phyloP scores from a whole-genome alignment of 2,888 invertebrate species.

The Scaptomyza cyrtandrae region DNA sequence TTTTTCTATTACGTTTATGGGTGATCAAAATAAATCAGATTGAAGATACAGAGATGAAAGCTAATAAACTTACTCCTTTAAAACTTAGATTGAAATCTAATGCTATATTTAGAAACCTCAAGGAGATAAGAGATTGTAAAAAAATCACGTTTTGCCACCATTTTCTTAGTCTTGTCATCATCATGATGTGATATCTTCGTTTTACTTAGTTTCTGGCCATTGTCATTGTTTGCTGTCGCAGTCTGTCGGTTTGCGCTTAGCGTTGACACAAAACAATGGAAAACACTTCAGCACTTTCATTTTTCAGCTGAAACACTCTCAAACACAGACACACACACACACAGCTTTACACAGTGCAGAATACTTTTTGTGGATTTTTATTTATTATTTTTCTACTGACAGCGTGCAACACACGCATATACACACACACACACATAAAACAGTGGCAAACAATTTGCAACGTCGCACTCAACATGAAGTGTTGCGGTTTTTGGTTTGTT shows the following conservation, averaged over 20 bases:
- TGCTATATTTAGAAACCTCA: not conserved
- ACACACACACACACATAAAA: conserved; percentile 26
- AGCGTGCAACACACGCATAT: conserved; percentile 16
- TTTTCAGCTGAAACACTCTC: conserved; percentile 58
- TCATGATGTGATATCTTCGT: conserved; percentile 17
- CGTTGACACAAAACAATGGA: conserved; percentile 73
- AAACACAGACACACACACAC: conserved; percentile 26
- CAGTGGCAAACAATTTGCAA: conserved; percentile 68
- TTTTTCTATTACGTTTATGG: too few species aligned
- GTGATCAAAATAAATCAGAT: not conserved
- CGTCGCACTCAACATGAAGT: conserved; percentile 74
- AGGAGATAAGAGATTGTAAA: not conserved
- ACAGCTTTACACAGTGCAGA: conserved; percentile 25
- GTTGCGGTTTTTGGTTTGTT: conserved; percentile 57
- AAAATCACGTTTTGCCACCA: conserved; percentile 15
- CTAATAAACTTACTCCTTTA: not conserved
- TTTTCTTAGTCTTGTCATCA: conserved; percentile 20
- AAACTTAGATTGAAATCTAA: not conserved
- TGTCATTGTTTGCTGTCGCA: conserved; percentile 38
- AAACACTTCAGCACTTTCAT: conserved; percentile 77
- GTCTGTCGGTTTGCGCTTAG: conserved; percentile 47
- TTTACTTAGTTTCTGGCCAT: conserved; percentile 10
- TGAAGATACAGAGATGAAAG: too few species aligned
- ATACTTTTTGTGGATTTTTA: conserved; percentile 69
- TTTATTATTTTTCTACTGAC: conserved; percentile 69